These are phyloP conservation scores for Sinocyclocheilus grahami DNA, from an alignment of 2,113 vertebrate species.

Conservation along the genomic window DNA sequence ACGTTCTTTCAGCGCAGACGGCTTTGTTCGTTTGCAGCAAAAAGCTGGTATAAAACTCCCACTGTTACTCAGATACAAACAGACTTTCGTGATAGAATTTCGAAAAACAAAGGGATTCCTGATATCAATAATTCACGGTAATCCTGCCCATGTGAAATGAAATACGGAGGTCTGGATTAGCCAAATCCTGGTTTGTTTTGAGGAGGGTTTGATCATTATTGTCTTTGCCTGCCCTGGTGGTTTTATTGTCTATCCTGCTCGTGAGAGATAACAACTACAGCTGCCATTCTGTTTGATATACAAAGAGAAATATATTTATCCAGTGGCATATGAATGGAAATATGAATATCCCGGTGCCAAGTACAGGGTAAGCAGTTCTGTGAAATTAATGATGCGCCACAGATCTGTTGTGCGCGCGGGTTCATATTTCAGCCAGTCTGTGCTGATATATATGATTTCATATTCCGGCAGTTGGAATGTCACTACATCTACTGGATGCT, in stretches of 20 bases:
- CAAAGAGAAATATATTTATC: constrained; percentile 30
- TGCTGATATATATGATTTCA: constrained; percentile 18
- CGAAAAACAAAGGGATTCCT: neutral
- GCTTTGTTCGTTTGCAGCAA: neutral
- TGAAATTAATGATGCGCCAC: constrained; percentile 29
- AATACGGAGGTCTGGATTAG: constrained; percentile 40
- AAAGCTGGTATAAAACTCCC: constrained; percentile 8
- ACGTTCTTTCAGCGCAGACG: neutral
- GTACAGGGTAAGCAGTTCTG: constrained; percentile 22
- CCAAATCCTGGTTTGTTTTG: constrained; percentile 17
- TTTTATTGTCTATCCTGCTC: constrained; percentile 27
- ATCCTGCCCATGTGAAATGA: constrained; percentile 43
- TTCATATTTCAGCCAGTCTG: constrained; percentile 26
- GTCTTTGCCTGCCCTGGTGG: neutral
- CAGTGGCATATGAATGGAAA: neutral
- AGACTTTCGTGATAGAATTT: neutral
- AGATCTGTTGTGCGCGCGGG: constrained; percentile 3
- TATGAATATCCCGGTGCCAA: constrained; percentile 15
- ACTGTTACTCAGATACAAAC: neutral
- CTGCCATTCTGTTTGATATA: constrained; percentile 33
- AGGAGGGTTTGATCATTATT: constrained; percentile 11
- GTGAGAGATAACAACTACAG: constrained; percentile 27
- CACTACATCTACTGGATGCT: neutral
- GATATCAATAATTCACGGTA: constrained; percentile 43
- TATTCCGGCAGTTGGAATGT: neutral